phyloP scores from a whole-genome alignment of 2,888 invertebrate genomes.

The Torymus auratus region DNA sequence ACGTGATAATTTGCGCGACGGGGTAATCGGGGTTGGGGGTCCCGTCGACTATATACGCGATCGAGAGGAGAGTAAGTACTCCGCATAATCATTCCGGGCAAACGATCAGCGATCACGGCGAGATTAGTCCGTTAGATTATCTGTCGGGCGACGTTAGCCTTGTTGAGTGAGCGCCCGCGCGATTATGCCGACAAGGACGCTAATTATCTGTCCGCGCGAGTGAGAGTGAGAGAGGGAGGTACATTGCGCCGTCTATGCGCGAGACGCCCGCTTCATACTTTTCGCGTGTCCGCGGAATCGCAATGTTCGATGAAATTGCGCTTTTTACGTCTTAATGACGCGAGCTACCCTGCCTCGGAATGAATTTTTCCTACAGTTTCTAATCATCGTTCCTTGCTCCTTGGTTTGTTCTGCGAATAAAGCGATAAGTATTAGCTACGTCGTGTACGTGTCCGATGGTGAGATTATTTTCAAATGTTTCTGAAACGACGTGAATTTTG shows the following conservation, averaged over 20 bases:
- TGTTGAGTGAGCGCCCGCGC: conserved; percentile 22
- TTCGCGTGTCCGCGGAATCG: conserved; percentile 7
- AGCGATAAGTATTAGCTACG: conserved; percentile 14
- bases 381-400: conserved; percentile 26
- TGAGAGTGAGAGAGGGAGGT: neutral
- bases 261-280: neutral
- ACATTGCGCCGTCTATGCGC: conserved; percentile 25
- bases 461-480: too few relatives aligned
- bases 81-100: conserved; percentile 49
- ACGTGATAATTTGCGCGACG: conserved; percentile 51
- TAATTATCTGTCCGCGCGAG: conserved; percentile 62
- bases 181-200: conserved; percentile 70
- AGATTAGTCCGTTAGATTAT: conserved; percentile 69
- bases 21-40: conserved; percentile 5
- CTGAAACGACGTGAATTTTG: too few relatives aligned
- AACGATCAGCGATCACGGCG: conserved; percentile 55
- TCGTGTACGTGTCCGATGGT: too few relatives aligned
- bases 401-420: neutral
- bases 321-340: conserved; percentile 32
- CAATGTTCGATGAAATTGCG: conserved; percentile 42
- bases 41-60: too few relatives aligned
- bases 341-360: neutral
- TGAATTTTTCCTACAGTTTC: conserved; percentile 14
- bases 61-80: conserved; percentile 8
- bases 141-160: conserved; percentile 49